Evolutionary conservation across 2,797 vertebrate genomes (phyloP).

Genomic region (Periparus ater): DNA sequence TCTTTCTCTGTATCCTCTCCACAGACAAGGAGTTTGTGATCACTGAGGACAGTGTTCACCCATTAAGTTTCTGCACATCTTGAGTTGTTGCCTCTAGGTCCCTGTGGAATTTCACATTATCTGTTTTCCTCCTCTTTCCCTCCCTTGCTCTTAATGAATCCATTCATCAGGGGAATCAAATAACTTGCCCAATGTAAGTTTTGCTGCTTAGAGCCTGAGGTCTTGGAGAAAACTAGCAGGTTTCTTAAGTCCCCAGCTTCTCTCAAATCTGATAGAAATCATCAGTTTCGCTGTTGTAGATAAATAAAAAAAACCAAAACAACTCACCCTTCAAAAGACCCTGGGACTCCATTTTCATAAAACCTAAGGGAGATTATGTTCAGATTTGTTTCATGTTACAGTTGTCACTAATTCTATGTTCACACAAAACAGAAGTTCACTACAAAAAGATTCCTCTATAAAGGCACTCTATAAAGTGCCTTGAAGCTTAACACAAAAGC

Average conservation of each 20-base stretch:
- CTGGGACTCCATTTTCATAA: neutral
- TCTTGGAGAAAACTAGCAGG: neutral
- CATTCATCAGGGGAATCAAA: neutral
- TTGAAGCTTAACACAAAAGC: neutral
- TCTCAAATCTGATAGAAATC: neutral
- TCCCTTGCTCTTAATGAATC: neutral
- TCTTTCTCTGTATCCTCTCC: neutral
- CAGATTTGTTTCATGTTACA: neutral
- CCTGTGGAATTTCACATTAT: fast-evolving
- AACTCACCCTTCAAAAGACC: neutral
- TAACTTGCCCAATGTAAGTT: neutral
- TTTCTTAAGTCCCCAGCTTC: neutral
- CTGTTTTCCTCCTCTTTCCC: neutral
- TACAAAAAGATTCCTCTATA: neutral
- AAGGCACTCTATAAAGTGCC: neutral
- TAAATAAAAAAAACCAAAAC: neutral
- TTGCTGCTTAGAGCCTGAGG: neutral
- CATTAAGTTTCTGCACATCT: neutral
- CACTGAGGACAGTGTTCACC: neutral
- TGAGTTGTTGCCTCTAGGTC: neutral
- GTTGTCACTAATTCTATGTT: neutral
- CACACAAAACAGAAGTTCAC: neutral
- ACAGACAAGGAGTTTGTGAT: neutral
- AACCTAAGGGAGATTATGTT: neutral
- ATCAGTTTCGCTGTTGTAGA: neutral